Base-by-base conservation (phyloP, 2,888 invertebrate species). In the Ophonus ardosiacus region DNA sequence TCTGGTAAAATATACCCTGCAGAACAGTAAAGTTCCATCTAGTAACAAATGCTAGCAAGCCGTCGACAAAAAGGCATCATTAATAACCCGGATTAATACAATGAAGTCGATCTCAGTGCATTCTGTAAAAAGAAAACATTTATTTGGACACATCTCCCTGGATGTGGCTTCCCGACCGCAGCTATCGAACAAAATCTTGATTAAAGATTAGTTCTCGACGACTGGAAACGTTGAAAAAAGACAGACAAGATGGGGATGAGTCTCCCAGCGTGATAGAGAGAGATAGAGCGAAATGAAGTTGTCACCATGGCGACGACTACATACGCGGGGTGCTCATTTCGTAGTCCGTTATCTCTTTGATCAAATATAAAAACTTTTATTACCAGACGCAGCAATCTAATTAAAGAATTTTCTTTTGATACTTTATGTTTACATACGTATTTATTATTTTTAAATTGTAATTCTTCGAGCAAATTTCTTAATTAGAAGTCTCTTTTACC, bases 311-410 rank as follows among this genome's bases (percentile, higher is more conserved):
- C 74, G 74, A 83, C 74, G 59, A 18, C 40, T 83, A 83, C 59
- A 83, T 61, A 83, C 83, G 59, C 74, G 57, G 38, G 76, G 57
- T 61, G 83, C 59, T 83, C 83, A 83, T 83, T 83, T 61, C 74
- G 83, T 24, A 76, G 83, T 83, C 76, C 18, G 83, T 83, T 83
- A 83, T 83, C 74, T 83, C 83, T 83, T 83, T 83, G 83, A 83
- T 83, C 74, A 83, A 83, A 83, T 83, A 83, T 83, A 83, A 83
- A 82, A 83, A 83, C 74, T 83, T 83, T 83, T 83, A 83, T 83
- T 83, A 61, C 74, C 21, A 21, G 82, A 15, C 68, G 83, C 59
- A 76, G 74, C 38, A 83, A 82, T 56, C 68, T 82, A 82, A 82
- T 82, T 83, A 83, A 65, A 83, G 74, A 83, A 83, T 76, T 83